Evolutionary conservation across 2,797 vertebrate species (phyloP).

Genomic region (Myripristis murdjan): DNA sequence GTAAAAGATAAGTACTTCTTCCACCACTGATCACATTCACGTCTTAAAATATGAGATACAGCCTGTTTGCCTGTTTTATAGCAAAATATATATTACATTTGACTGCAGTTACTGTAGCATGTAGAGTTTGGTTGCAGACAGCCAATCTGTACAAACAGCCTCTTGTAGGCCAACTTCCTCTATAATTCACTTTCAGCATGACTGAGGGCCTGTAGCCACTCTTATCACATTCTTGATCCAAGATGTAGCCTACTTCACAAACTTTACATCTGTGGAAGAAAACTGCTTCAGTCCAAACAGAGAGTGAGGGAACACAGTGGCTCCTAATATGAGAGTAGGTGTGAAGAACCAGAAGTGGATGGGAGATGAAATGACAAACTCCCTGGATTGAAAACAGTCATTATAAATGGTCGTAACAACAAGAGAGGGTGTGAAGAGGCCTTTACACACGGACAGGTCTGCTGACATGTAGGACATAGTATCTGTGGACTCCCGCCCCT

Average conservation of each 20-base stretch:
- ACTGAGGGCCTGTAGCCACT: constrained; percentile 35
- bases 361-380: constrained; percentile 29
- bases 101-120: constrained; percentile 24
- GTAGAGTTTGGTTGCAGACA: constrained; percentile 29
- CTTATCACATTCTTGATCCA: constrained; percentile 45
- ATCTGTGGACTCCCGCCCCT: constrained; percentile 52
- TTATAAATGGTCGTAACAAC: constrained; percentile 44
- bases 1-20: too few relatives aligned
- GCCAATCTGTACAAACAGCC: constrained; percentile 42
- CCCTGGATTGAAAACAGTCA: constrained; percentile 15
- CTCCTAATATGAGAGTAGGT: background rate
- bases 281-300: background rate
- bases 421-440: constrained; percentile 40
- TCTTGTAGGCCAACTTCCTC: constrained; percentile 61
- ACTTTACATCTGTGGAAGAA: constrained; percentile 1
- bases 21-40: constrained; percentile 22
- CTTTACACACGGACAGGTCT: constrained; percentile 58
- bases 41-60: constrained; percentile 20
- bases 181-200: constrained; percentile 39
- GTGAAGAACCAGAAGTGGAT: constrained; percentile 2
- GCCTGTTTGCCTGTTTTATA: constrained; percentile 4
- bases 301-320: background rate
- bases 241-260: constrained; percentile 25
- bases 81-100: constrained; percentile 22
- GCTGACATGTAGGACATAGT: constrained; percentile 69